These are phyloP conservation scores for Jordanella pulchra DNA, from an alignment of 2,797 vertebrate species.

Conservation along the genomic window DNA sequence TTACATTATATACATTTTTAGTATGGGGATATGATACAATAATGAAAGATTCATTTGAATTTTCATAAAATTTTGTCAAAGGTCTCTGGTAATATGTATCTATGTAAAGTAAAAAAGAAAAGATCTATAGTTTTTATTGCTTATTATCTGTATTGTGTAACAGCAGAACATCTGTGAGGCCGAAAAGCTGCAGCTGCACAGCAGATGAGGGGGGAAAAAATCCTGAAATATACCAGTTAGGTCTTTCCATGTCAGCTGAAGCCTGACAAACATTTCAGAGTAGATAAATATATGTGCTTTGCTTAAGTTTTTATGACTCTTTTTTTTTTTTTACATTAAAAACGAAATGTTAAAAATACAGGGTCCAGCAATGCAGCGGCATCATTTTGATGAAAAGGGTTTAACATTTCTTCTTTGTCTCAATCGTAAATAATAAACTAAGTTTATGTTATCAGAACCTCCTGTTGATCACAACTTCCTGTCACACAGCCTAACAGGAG, in stretches of 20 bases:
- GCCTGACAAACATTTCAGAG: background rate
- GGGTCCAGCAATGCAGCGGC: background rate
- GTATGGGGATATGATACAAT: too few species aligned
- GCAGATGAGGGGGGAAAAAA: background rate
- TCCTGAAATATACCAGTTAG: background rate
- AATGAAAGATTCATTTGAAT: background rate
- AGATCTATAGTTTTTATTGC: background rate
- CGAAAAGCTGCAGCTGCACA: constrained; percentile 3
- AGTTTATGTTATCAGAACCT: background rate
- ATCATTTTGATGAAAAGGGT: background rate
- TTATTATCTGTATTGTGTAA: background rate
- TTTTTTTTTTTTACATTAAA: background rate
- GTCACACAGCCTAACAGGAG: background rate
- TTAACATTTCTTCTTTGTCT: background rate
- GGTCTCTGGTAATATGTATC: background rate
- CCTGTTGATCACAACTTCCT: background rate
- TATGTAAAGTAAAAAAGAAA: background rate
- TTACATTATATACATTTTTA: too few species aligned
- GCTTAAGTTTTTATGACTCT: background rate
- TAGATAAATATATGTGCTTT: background rate
- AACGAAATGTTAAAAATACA: background rate
- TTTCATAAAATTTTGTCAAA: background rate
- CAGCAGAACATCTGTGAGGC: background rate
- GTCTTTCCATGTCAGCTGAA: background rate
- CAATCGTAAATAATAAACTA: background rate